Evolutionary conservation across 2,113 vertebrate species (phyloP).

Genomic region (Oryzias celebensis): DNA sequence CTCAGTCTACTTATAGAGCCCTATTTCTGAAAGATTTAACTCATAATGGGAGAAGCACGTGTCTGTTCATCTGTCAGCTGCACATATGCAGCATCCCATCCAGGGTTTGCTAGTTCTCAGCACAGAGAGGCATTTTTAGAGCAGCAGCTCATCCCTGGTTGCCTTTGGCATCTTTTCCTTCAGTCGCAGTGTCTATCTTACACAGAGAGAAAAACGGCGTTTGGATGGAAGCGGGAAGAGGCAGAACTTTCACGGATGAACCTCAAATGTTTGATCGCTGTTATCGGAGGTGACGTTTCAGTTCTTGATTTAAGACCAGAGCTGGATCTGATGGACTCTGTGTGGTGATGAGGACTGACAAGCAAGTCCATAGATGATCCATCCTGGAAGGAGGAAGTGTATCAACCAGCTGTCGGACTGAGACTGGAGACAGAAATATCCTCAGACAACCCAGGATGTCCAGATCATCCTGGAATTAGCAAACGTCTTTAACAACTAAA

Average conservation of each 20-base stretch:
- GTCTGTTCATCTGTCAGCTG: conserved; percentile 66
- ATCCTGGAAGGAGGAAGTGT: conserved; percentile 10
- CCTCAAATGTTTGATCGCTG: too few species aligned
- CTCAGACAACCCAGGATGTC: conserved; percentile 53
- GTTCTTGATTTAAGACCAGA: too few species aligned
- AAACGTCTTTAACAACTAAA: conserved; percentile 71
- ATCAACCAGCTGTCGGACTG: not conserved
- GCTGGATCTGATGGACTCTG: too few species aligned
- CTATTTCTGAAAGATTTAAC: conserved; percentile 76
- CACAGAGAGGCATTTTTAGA: conserved; percentile 70
- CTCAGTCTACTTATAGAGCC: conserved; percentile 74
- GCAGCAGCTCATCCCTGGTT: conserved; percentile 68
- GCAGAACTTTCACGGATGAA: not conserved
- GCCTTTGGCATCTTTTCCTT: conserved; percentile 16
- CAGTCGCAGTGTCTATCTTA: not conserved
- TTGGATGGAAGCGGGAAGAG: not conserved
- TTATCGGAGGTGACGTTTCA: too few species aligned
- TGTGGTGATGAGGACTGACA: too few species aligned
- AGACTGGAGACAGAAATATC: conserved; percentile 71
- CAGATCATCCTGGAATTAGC: conserved; percentile 77
- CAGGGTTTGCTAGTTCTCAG: conserved; percentile 77
- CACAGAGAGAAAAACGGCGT: not conserved
- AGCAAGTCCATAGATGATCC: too few species aligned
- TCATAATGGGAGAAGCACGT: conserved; percentile 62
- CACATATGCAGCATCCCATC: conserved; percentile 75